phyloP scores from a whole-genome alignment of 1,140 invertebrate species.

The Orchestia grillus region DNA sequence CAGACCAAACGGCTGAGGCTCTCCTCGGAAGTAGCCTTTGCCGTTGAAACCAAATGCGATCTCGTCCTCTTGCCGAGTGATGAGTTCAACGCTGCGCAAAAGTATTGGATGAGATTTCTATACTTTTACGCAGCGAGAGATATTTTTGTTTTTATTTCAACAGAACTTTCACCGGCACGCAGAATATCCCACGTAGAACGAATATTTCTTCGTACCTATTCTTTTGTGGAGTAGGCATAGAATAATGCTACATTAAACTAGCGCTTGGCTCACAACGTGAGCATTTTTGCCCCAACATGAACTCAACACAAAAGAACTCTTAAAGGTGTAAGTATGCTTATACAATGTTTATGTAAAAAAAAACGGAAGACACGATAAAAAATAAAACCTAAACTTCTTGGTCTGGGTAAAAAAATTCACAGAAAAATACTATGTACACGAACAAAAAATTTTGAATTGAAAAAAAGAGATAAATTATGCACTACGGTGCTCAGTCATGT shows the following conservation, averaged over 20 bases:
- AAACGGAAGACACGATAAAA: too few species aligned
- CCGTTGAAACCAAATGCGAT: constrained; percentile 81
- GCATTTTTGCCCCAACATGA: too few species aligned
- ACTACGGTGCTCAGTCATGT: too few species aligned
- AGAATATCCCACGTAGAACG: neutral
- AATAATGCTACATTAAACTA: neutral
- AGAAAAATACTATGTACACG: too few species aligned
- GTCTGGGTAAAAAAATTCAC: too few species aligned
- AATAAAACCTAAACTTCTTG: too few species aligned
- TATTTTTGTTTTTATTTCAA: neutral
- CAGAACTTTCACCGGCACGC: neutral
- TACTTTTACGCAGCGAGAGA: neutral
- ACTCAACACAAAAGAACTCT: too few species aligned
- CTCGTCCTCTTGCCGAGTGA: constrained; percentile 71
- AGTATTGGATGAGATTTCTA: neutral
- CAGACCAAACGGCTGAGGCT: constrained; percentile 75
- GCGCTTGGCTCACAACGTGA: too few species aligned
- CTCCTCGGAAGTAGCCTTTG: constrained; percentile 81
- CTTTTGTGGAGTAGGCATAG: neutral
- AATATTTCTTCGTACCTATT: neutral
- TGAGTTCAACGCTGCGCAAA: constrained; percentile 66
- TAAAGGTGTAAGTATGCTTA: too few species aligned
- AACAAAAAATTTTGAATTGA: too few species aligned
- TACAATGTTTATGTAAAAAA: too few species aligned
- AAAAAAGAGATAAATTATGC: too few species aligned